These are phyloP conservation scores for Saiga tatarica DNA, from an alignment of 2,113 vertebrate species.

Conservation along the genomic window DNA sequence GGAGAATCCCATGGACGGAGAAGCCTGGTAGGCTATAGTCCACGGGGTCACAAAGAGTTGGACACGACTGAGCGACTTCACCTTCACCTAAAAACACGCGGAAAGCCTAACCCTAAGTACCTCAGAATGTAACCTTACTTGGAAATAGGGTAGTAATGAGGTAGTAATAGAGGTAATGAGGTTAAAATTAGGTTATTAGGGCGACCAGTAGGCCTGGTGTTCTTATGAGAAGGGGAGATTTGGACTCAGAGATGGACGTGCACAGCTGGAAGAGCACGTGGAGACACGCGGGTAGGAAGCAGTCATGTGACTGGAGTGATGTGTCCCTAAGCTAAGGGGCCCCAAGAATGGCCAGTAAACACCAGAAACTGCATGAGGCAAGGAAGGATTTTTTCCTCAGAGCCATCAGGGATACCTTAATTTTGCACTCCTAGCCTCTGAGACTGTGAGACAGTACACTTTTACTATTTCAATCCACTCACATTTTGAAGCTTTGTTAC, in stretches of 20 bases:
- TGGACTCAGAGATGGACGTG: neutral
- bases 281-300: neutral
- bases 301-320: neutral
- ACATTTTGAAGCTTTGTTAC: neutral
- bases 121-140: neutral
- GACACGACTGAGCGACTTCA: too few relatives aligned
- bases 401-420: neutral
- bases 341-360: neutral
- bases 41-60: fast-evolving
- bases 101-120: neutral
- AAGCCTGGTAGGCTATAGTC: too few relatives aligned
- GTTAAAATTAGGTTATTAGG: neutral
- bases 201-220: neutral
- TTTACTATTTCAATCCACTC: neutral
- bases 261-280: neutral
- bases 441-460: neutral
- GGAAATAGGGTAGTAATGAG: neutral
- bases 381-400: neutral
- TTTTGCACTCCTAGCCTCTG: neutral
- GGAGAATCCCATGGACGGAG: too few relatives aligned
- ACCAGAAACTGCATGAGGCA: neutral
- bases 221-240: neutral
- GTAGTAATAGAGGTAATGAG: neutral
- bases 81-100: neutral
- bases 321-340: neutral